Percentiles rank a stretch among this genome's conserved stretches.
phyloP scores from a whole-genome alignment of 2,113 vertebrate genomes.

The Leptodactylus fuscus region DNA sequence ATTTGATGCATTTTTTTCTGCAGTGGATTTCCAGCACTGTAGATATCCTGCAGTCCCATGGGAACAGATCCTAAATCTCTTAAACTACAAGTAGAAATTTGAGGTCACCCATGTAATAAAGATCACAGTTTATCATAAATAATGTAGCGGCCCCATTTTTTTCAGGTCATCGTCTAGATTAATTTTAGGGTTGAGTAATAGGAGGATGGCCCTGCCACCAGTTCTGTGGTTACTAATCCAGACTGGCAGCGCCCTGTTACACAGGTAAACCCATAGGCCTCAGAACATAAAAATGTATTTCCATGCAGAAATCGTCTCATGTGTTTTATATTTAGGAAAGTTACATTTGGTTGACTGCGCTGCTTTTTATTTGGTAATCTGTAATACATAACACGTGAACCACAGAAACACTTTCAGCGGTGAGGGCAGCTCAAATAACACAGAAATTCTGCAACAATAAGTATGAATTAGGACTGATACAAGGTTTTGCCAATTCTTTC shows the following conservation, averaged over 20 bases:
- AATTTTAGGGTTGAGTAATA: not conserved
- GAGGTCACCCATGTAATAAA: not conserved
- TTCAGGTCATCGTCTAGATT: not conserved
- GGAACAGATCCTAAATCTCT: too few species aligned
- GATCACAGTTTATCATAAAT: not conserved
- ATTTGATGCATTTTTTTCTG: too few species aligned
- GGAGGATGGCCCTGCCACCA: not conserved
- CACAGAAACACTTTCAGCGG: constrained; percentile 83
- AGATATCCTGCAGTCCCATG: too few species aligned
- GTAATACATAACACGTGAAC: constrained; percentile 84
- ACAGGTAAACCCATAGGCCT: constrained; percentile 80
- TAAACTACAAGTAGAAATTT: not conserved
- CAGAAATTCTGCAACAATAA: constrained; percentile 83
- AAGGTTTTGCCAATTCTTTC: constrained; percentile 74
- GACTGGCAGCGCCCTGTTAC: constrained; percentile 76
- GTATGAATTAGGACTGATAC: constrained; percentile 85
- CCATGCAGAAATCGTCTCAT: constrained; percentile 84
- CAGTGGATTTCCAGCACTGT: too few species aligned
- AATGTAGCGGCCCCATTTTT: not conserved
- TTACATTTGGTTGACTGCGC: constrained; percentile 82
- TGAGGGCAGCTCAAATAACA: constrained; percentile 85
- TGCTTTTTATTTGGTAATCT: constrained; percentile 84
- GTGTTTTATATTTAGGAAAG: constrained; percentile 84
- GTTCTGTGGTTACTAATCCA: constrained; percentile 63
- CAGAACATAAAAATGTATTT: constrained; percentile 83